phyloP scores from a whole-genome alignment of 2,797 vertebrate species.

The Phalanger gymnotis region DNA sequence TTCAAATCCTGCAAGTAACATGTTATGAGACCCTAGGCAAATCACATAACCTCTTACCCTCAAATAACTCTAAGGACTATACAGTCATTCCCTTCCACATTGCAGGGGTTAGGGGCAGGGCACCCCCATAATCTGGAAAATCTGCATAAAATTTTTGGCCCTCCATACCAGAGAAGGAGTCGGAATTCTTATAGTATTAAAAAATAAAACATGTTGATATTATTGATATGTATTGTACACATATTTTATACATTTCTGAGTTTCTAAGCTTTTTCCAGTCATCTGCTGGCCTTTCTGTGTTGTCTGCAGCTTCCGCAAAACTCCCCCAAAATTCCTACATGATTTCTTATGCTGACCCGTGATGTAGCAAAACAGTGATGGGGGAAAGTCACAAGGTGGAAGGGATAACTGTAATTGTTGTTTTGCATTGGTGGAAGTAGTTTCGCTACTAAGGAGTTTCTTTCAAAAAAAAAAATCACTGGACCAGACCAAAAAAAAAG shows the following conservation, averaged over 20 bases:
- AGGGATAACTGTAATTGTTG: not conserved
- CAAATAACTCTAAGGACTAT: not conserved
- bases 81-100: not conserved
- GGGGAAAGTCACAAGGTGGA: not conserved
- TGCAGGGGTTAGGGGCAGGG: rapidly evolving
- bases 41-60: not conserved
- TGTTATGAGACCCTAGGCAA: not conserved
- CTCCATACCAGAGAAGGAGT: not conserved
- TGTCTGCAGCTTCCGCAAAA: not conserved
- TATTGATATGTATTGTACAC: not conserved
- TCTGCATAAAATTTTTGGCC: not conserved
- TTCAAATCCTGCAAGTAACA: not conserved
- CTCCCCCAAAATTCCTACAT: not conserved
- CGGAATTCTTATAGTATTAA: not conserved
- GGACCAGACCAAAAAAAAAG: not conserved
- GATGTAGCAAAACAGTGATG: not conserved
- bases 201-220: not conserved
- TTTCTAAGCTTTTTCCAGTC: not conserved
- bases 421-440: not conserved
- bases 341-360: not conserved
- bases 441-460: not conserved
- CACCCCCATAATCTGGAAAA: not conserved
- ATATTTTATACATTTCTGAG: not conserved
- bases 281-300: not conserved
- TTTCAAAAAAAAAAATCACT: not conserved